Percentiles rank a stretch among this genome's conserved stretches.
phyloP scores from a whole-genome alignment of 1,140 invertebrate genomes.

The Trichoplusia ni region DNA sequence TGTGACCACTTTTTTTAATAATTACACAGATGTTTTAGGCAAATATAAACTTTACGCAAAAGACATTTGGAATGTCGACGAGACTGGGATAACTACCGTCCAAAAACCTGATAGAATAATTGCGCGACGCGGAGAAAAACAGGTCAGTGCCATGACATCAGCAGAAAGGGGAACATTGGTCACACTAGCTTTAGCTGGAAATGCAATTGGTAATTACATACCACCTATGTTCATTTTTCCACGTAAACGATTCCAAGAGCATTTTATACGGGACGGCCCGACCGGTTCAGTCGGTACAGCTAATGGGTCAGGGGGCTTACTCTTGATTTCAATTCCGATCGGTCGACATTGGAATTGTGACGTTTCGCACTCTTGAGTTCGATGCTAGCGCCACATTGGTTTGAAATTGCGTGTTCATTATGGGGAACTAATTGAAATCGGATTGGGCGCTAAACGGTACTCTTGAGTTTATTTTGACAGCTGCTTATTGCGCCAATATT shows the following conservation, averaged over 20 bases:
- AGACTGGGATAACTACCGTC: slow-evolving; percentile 3
- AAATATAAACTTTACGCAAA: background rate
- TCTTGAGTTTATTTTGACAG: too few relatives aligned
- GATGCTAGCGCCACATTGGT: too few relatives aligned
- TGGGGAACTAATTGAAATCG: too few relatives aligned
- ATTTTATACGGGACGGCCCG: background rate
- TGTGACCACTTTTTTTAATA: slow-evolving; percentile 33
- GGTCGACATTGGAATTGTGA: too few relatives aligned
- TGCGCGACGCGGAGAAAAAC: slow-evolving; percentile 14
- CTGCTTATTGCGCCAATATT: too few relatives aligned
- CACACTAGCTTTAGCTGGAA: slow-evolving; percentile 21
- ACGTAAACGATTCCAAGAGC: background rate
- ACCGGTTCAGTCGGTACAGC: slow-evolving; percentile 24
- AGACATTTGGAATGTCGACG: background rate
- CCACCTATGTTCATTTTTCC: slow-evolving; percentile 32
- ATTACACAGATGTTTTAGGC: background rate
- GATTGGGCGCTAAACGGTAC: too few relatives aligned
- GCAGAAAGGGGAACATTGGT: slow-evolving; percentile 23
- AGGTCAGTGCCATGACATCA: slow-evolving; percentile 21
- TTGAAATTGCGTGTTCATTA: too few relatives aligned
- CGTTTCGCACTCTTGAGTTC: too few relatives aligned
- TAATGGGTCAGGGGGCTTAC: slow-evolving; percentile 2
- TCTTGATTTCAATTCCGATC: too few relatives aligned
- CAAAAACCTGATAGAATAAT: slow-evolving; percentile 1
- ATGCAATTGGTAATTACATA: slow-evolving; percentile 17